Evolutionary conservation across 2,797 vertebrate species (phyloP), one percentile per base, ranked within the genome.

Genomic region (Poecilia wingei): DNA sequence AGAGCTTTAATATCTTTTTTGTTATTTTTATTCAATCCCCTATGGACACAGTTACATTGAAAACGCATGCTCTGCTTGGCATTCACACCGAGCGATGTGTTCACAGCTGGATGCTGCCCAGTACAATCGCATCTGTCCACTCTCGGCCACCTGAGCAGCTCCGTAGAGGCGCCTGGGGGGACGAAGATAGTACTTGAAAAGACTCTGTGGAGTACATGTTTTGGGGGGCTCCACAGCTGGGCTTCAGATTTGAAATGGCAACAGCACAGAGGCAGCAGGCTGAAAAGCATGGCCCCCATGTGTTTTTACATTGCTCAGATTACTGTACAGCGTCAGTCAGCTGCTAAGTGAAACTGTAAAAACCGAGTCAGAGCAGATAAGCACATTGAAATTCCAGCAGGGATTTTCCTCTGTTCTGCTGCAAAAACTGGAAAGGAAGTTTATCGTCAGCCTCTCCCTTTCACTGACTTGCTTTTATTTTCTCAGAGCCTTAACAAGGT

Each of bases 61-160:
- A 79, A 18, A 33, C 46, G 49, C 83, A 87, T 12, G 81, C 81
- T 91, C 86, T 33, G 89, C 77, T 91, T 84, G 77, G 86, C 91
- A 86, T 75, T 88, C 72, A 88, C 77, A 76, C 81, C 85, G 82
- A 90, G 81, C 77, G 84, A 90, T 86, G 46, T 68, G 78, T 82
- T 82, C 87, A 59, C 92, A 93, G 91, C 89, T 93, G 91, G 81
- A 76, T 77, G 82, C 87, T 87, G 85, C 84, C 83, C 84, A 75
- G 45, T 76, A 46, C 14, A 18, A 81, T 85, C 84, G 53, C 84
- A 70, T 86, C 79, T 84, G 66, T 83, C 71, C 20, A n/a, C 87
- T 73, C 31, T 41, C 0, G 41, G 74, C 88, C 91, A 89, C 89
- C 88, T 92, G 92, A 92, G 91, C 89, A 83, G 81, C 88, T 83